These are phyloP conservation scores for Tanytarsus gracilentus DNA, from an alignment of 2,888 invertebrate species.

Conservation along the genomic window DNA sequence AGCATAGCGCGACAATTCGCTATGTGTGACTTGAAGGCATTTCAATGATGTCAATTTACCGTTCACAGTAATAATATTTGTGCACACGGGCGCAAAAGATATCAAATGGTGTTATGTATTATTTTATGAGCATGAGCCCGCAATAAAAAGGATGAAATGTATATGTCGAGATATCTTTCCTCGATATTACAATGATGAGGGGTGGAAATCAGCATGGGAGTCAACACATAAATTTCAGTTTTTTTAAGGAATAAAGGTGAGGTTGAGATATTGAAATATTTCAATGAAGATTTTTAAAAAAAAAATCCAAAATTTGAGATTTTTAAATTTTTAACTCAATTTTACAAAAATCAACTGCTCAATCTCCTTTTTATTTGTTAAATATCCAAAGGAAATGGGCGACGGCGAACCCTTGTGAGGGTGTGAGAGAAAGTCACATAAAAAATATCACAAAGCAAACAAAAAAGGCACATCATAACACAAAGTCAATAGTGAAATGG, in stretches of 20 bases:
- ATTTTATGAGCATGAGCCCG: slow-evolving; percentile 28
- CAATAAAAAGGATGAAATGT: slow-evolving; percentile 22
- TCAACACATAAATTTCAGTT: too few species aligned
- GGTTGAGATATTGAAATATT: too few species aligned
- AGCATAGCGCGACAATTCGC: not conserved
- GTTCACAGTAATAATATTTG: slow-evolving; percentile 16
- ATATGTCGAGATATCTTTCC: slow-evolving; percentile 1
- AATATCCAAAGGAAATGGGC: slow-evolving; percentile 3
- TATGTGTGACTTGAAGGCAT: not conserved
- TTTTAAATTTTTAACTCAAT: too few species aligned
- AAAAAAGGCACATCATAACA: slow-evolving; percentile 6
- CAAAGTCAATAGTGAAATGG: slow-evolving; percentile 29
- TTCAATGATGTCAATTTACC: slow-evolving; percentile 2
- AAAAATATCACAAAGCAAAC: slow-evolving; percentile 25
- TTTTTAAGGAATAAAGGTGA: too few species aligned
- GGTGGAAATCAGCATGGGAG: not conserved
- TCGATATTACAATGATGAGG: slow-evolving; percentile 10
- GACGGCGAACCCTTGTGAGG: not conserved
- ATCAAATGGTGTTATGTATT: slow-evolving; percentile 26
- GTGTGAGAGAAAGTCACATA: slow-evolving; percentile 1
- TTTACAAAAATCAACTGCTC: too few species aligned
- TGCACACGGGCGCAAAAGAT: slow-evolving; percentile 4
- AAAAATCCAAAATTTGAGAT: too few species aligned
- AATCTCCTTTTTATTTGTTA: too few species aligned
- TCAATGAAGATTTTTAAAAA: too few species aligned